Conservation (phyloP, 2,113 vertebrate species). For the Caretta caretta region DNA sequence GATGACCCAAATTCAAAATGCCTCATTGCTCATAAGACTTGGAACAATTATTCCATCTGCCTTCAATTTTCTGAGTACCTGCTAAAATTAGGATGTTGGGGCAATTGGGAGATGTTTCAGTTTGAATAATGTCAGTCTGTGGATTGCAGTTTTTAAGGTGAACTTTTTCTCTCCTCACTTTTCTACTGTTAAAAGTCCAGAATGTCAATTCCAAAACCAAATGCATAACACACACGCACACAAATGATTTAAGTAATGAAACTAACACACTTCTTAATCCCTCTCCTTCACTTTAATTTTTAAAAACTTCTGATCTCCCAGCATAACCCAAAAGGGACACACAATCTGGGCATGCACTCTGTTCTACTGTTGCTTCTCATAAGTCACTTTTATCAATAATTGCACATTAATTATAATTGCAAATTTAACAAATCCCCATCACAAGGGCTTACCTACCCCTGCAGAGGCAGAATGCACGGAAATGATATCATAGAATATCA, state of each 20-base stretch:
- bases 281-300: constrained; percentile 13
- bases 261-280: not conserved
- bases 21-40: not conserved
- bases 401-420: constrained; percentile 73
- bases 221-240: not conserved
- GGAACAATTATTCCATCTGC: not conserved
- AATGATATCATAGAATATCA: constrained; percentile 37
- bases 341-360: constrained; percentile 30
- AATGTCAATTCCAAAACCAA: not conserved
- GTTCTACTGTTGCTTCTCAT: constrained; percentile 44
- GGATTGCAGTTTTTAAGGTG: not conserved
- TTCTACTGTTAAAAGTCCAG: not conserved
- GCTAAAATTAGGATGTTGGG: not conserved
- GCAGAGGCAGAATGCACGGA: not conserved
- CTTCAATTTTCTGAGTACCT: not conserved
- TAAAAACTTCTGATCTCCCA: constrained; percentile 48
- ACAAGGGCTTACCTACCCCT: constrained; percentile 57
- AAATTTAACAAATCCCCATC: constrained; percentile 68
- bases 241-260: not conserved
- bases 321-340: constrained; percentile 57
- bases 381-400: constrained; percentile 61
- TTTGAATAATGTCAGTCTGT: not conserved
- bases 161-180: not conserved
- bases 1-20: constrained; percentile 8
- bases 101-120: constrained; percentile 13